Percentiles rank a stretch among this genome's conserved stretches.
phyloP scores from a whole-genome alignment of 2,797 vertebrate species.

The Pelodytes ibericus region DNA sequence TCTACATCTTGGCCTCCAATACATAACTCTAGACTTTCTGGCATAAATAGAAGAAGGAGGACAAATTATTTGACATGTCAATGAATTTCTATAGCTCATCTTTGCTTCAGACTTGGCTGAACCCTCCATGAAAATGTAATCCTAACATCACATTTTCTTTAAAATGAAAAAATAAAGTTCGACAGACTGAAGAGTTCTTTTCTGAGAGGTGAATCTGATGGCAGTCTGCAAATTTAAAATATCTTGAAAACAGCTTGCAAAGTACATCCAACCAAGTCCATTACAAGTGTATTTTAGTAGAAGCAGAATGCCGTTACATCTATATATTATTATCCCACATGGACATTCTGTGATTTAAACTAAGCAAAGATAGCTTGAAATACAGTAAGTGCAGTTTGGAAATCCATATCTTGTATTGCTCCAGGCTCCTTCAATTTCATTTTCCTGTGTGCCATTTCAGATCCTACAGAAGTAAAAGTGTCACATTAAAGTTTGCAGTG shows the following conservation, averaged over 20 bases:
- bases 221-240: background rate
- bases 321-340: conserved; percentile 3
- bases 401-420: background rate
- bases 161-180: too few relatives aligned
- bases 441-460: background rate
- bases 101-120: too few relatives aligned
- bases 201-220: background rate
- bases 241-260: background rate
- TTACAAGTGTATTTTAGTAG: conserved; percentile 4
- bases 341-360: conserved; percentile 7
- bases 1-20: too few relatives aligned
- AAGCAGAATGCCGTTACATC: background rate
- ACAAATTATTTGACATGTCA: too few relatives aligned
- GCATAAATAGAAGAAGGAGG: too few relatives aligned
- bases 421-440: background rate
- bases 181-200: too few relatives aligned
- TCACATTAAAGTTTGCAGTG: background rate
- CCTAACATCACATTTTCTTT: too few relatives aligned
- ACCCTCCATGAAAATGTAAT: too few relatives aligned
- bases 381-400: background rate
- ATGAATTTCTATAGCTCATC: too few relatives aligned
- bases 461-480: background rate
- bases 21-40: too few relatives aligned
- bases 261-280: background rate
- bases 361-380: background rate